Evolutionary conservation across 2,113 vertebrate genomes (phyloP).

Genomic region (Carollia perspicillata): DNA sequence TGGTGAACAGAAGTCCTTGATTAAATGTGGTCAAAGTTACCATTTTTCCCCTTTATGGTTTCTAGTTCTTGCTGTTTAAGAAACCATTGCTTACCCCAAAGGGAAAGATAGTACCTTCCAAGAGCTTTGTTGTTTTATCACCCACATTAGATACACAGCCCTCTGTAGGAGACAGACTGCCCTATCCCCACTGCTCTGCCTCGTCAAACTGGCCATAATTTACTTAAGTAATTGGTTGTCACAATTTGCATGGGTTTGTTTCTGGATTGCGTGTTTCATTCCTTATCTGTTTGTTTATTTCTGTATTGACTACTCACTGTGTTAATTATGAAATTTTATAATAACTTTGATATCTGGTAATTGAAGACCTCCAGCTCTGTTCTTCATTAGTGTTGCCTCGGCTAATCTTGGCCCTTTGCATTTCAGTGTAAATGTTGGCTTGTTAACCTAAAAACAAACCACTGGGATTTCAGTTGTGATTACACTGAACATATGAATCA

Average conservation of each 20-base stretch:
- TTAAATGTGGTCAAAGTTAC: neutral
- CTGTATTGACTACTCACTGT: neutral
- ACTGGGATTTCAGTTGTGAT: neutral
- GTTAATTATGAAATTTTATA: slow-evolving; percentile 10
- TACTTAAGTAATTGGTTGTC: neutral
- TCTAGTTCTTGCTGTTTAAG: neutral
- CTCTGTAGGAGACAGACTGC: neutral
- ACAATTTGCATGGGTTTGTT: neutral
- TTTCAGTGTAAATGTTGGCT: neutral
- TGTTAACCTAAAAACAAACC: neutral
- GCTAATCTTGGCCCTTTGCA: neutral
- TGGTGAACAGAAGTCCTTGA: neutral
- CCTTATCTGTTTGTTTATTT: neutral
- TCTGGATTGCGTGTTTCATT: neutral
- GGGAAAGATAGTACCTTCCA: neutral
- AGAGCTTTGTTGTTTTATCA: neutral
- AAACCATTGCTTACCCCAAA: neutral
- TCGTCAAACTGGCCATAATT: neutral
- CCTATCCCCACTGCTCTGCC: neutral
- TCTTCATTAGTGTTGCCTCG: neutral
- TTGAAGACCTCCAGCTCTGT: neutral
- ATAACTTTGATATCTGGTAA: neutral
- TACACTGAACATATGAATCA: neutral
- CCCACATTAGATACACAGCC: neutral
- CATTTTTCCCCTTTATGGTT: neutral